Evolutionary conservation across 1,140 invertebrate species (phyloP).

Genomic region (Thalassaphorura encarpata): DNA sequence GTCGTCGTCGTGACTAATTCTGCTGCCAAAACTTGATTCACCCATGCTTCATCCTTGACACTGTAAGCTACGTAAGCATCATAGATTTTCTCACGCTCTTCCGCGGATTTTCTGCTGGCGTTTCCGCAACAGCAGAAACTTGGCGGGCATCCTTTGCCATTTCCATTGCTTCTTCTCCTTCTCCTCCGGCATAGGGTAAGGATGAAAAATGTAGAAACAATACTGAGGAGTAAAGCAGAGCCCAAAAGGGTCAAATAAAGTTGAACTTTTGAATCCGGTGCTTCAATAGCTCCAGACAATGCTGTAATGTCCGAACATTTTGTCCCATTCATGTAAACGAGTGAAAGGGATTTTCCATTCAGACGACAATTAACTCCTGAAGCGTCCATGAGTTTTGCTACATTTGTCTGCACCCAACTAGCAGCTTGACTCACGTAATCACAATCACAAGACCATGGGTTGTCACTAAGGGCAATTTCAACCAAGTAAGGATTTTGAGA

Average conservation of each 20-base stretch:
- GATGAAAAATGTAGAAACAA: not conserved
- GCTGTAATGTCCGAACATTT: slow-evolving; percentile 35
- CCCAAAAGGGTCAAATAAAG: slow-evolving; percentile 33
- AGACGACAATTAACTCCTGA: slow-evolving; percentile 29
- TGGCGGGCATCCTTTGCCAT: slow-evolving; percentile 27
- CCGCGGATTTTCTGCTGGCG: slow-evolving; percentile 4
- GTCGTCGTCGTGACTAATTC: no score
- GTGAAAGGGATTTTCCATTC: slow-evolving; percentile 27
- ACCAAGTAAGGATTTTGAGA: slow-evolving; percentile 37
- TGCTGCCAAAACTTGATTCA: slow-evolving; percentile 70
- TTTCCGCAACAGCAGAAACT: slow-evolving; percentile 11
- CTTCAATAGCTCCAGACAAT: slow-evolving; percentile 32
- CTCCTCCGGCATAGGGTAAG: slow-evolving; percentile 37
- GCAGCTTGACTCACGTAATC: slow-evolving; percentile 36
- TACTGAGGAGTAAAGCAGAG: slow-evolving; percentile 26
- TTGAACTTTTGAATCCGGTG: slow-evolving; percentile 27
- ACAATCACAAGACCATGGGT: slow-evolving; percentile 43
- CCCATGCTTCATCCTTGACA: slow-evolving; percentile 77
- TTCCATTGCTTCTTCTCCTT: slow-evolving; percentile 38
- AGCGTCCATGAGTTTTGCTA: slow-evolving; percentile 53
- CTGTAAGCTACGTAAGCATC: slow-evolving; percentile 88
- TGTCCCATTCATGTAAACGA: slow-evolving; percentile 34
- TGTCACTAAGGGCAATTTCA: slow-evolving; percentile 36
- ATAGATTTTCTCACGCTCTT: slow-evolving; percentile 48
- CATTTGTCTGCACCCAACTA: slow-evolving; percentile 42